These are phyloP conservation scores for Elysia crispata DNA, from an alignment of 2,888 invertebrate species.

Conservation along the genomic window DNA sequence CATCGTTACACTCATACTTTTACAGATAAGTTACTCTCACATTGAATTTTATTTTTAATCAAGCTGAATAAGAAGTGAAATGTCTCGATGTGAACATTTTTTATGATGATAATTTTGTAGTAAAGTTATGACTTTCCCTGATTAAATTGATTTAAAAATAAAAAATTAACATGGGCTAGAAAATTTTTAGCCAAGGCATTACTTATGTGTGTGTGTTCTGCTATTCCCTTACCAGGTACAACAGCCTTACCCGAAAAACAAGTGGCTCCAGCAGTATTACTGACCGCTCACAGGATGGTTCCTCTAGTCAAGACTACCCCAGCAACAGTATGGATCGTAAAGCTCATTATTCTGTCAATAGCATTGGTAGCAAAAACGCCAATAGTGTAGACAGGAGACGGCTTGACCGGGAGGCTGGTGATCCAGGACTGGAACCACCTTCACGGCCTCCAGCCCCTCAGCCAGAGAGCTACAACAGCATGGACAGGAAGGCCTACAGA, in stretches of 20 bases:
- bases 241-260: neutral
- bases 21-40: too few relatives aligned
- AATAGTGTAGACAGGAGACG: slow-evolving; percentile 36
- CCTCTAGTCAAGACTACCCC: too few relatives aligned
- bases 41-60: too few relatives aligned
- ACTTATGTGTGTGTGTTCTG: too few relatives aligned
- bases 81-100: too few relatives aligned
- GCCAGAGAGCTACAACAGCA: slow-evolving; percentile 31
- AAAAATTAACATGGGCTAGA: too few relatives aligned
- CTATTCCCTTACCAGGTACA: slow-evolving; percentile 25
- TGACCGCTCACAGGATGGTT: neutral
- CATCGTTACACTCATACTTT: too few relatives aligned
- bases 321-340: slow-evolving; percentile 47
- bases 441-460: slow-evolving; percentile 38
- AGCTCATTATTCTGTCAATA: slow-evolving; percentile 17
- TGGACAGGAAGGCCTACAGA: slow-evolving; percentile 39
- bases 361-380: neutral
- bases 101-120: too few relatives aligned
- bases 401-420: neutral
- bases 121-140: too few relatives aligned
- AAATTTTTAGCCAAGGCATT: too few relatives aligned
- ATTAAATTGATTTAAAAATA: too few relatives aligned
- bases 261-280: neutral
- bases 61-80: too few relatives aligned
- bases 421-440: slow-evolving; percentile 35